Conservation (phyloP, 1,140 invertebrate species). For the Drosophila insularis region DNA sequence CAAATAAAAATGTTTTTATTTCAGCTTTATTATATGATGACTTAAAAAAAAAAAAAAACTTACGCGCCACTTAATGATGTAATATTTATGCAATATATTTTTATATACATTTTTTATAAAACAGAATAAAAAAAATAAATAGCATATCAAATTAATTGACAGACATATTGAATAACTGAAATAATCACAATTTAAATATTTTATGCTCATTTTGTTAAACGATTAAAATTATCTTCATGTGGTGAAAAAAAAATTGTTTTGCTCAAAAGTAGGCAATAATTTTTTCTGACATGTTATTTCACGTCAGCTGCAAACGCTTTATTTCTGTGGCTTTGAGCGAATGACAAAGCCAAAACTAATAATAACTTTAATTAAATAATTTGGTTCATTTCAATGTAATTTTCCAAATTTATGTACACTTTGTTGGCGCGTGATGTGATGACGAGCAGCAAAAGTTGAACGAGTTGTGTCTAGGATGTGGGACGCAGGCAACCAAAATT, state of each 20-base stretch:
- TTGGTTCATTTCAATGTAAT: neutral
- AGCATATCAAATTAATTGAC: slow-evolving; percentile 16
- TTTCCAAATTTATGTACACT: neutral
- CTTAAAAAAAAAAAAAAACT: slow-evolving; percentile 15
- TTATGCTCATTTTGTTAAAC: neutral
- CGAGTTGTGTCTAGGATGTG: neutral
- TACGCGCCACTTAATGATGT: slow-evolving; percentile 33
- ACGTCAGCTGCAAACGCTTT: too few relatives aligned
- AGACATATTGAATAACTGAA: slow-evolving; percentile 2
- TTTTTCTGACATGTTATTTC: slow-evolving; percentile 1
- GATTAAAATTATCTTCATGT: neutral
- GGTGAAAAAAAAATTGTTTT: neutral
- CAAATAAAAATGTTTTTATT: slow-evolving; percentile 21
- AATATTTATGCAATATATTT: slow-evolving; percentile 17
- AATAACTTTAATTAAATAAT: neutral
- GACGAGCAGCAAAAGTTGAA: neutral
- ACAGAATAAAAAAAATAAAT: neutral
- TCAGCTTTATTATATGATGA: slow-evolving; percentile 1
- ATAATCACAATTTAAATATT: neutral
- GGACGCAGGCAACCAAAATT: neutral
- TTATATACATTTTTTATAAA: slow-evolving; percentile 5
- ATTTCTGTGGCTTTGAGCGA: neutral
- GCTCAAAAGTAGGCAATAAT: slow-evolving; percentile 65
- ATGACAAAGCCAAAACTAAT: slow-evolving; percentile 5
- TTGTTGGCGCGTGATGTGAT: neutral